Evolutionary conservation across 2,888 invertebrate genomes (phyloP).

Genomic region (Ormyrus nitidulus): DNA sequence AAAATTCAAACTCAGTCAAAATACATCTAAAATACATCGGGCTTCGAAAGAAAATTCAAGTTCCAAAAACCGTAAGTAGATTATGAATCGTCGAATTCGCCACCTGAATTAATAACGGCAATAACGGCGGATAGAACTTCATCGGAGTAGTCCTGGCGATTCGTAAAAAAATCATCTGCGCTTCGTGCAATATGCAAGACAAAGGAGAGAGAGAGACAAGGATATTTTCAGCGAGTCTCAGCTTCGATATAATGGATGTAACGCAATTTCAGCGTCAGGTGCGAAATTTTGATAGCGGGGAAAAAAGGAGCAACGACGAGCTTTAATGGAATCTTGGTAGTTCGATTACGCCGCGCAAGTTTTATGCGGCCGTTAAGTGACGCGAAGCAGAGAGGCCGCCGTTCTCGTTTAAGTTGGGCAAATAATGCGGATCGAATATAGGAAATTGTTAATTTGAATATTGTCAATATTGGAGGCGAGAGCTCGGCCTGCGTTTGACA

Average conservation of each 20-base stretch:
- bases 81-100: too few species aligned
- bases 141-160: conserved; percentile 19
- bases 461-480: not conserved
- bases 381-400: not conserved
- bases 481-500: not conserved
- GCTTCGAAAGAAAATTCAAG: too few species aligned
- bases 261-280: conserved; percentile 56
- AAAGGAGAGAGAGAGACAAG: not conserved
- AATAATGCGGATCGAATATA: too few species aligned
- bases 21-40: too few species aligned
- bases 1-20: too few species aligned
- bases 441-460: not conserved
- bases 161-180: conserved; percentile 46
- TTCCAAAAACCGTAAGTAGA: too few species aligned
- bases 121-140: too few species aligned
- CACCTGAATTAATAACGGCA: too few species aligned
- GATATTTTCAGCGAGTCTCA: too few species aligned
- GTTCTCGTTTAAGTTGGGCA: not conserved
- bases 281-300: conserved; percentile 58
- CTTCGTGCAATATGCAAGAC: conserved; percentile 43
- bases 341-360: conserved; percentile 28
- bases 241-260: conserved; percentile 41
- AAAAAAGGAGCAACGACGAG: conserved; percentile 1
- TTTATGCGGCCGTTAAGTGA: not conserved
- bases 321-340: conserved; percentile 34